Conservation (phyloP, 2,797 vertebrate genomes). For the Catharus ustulatus region DNA sequence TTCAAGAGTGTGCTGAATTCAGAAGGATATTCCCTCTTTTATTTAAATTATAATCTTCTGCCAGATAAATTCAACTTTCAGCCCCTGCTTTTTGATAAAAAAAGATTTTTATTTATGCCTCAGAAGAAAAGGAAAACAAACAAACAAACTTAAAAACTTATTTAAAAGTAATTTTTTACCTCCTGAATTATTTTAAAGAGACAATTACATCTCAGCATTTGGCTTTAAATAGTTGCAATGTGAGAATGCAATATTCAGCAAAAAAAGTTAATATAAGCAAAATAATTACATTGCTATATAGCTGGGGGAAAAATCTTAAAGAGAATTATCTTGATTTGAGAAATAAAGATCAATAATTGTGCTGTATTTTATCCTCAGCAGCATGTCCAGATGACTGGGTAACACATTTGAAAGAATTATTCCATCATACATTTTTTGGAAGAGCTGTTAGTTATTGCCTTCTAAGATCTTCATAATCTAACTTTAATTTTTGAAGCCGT, state of each 20-base stretch:
- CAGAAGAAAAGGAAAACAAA: background rate
- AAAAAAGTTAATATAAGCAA: conserved; percentile 46
- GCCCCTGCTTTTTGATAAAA: background rate
- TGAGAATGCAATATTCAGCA: conserved; percentile 10
- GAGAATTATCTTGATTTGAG: conserved; percentile 33
- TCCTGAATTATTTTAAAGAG: background rate
- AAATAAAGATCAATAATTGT: conserved; percentile 42
- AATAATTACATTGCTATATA: conserved; percentile 36
- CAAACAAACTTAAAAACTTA: background rate
- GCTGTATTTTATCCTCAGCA: conserved; percentile 49
- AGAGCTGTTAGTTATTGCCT: conserved; percentile 44
- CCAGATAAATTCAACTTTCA: background rate
- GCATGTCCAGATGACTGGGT: conserved; percentile 18
- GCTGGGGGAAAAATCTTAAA: background rate
- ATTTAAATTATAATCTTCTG: background rate
- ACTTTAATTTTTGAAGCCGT: conserved; percentile 69
- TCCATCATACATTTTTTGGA: conserved; percentile 24
- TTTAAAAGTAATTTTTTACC: background rate
- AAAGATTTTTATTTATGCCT: background rate
- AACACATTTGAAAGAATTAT: conserved; percentile 55
- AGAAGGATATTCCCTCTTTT: background rate
- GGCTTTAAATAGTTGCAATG: background rate
- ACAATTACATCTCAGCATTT: conserved; percentile 15
- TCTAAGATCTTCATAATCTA: conserved; percentile 37
- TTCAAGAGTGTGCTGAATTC: background rate